These are phyloP conservation scores for Melieria omissa DNA, from an alignment of 2,888 invertebrate species.

Conservation along the genomic window DNA sequence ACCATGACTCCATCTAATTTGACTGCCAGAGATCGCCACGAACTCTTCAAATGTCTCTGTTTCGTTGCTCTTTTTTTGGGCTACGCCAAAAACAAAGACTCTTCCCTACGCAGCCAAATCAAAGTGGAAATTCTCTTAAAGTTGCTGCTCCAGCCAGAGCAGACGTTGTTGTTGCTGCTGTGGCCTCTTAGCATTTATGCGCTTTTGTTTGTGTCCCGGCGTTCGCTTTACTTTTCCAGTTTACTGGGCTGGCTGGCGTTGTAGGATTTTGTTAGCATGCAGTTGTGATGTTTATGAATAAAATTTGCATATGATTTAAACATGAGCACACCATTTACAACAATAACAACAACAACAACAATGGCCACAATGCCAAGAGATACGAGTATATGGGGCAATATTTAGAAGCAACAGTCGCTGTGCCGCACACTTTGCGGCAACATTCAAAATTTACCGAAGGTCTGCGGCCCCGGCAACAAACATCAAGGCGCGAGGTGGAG, in stretches of 20 bases:
- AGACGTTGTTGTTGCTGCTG: too few species aligned
- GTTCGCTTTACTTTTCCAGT: conserved; percentile 28
- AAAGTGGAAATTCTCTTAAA: too few species aligned
- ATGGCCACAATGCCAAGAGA: background rate
- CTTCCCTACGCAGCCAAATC: too few species aligned
- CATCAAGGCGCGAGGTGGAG: background rate
- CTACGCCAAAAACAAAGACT: too few species aligned
- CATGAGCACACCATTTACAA: conserved; percentile 34
- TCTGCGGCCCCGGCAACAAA: background rate
- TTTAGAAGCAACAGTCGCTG: background rate
- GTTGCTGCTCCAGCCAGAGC: too few species aligned
- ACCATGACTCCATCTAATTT: conserved; percentile 7
- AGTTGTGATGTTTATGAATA: conserved; percentile 45
- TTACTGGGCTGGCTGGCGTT: background rate
- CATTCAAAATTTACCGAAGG: background rate
- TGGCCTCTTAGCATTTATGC: too few species aligned
- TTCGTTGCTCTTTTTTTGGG: too few species aligned
- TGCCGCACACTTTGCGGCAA: background rate
- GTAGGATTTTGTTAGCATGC: conserved; percentile 31
- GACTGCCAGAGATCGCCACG: too few species aligned
- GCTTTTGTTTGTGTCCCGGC: too few species aligned
- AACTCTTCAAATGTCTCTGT: too few species aligned
- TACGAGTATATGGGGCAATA: too few species aligned
- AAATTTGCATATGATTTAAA: conserved; percentile 44
- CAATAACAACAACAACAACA: conserved; percentile 14